These are phyloP conservation scores for Heteromurus nitidus DNA, from an alignment of 2,888 invertebrate genomes.

Conservation along the genomic window DNA sequence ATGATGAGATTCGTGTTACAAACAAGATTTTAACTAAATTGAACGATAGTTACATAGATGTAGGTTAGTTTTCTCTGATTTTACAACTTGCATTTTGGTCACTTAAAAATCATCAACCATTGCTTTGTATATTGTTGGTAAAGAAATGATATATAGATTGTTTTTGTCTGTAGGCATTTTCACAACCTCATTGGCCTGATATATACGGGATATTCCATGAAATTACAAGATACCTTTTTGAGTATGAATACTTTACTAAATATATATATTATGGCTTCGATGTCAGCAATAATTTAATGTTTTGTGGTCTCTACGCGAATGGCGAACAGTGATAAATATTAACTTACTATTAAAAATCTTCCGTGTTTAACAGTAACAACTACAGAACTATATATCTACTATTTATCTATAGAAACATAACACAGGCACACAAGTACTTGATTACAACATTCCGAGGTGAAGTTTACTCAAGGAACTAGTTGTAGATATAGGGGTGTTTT, in stretches of 20 bases:
- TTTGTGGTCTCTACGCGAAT: not conserved
- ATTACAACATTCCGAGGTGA: no score
- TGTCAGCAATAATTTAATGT: not conserved
- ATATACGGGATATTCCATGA: not conserved
- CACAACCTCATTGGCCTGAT: slow-evolving; percentile 23
- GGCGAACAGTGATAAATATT: not conserved
- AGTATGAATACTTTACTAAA: not conserved
- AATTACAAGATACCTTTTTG: no score
- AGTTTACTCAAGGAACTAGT: not conserved
- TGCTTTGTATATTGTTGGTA: not conserved
- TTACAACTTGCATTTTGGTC: not conserved
- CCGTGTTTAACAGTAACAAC: not conserved
- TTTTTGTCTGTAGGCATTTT: slow-evolving; percentile 11
- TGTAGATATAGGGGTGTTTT: not conserved
- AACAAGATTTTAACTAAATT: no score
- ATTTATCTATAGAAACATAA: not conserved
- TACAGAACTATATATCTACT: not conserved
- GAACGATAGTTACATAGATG: not conserved
- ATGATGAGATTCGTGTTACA: no score
- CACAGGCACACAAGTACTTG: not conserved
- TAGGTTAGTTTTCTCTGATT: slow-evolving; percentile 7
- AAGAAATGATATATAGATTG: slow-evolving; percentile 8
- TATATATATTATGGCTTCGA: not conserved
- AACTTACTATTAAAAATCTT: not conserved
- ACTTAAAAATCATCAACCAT: not conserved